phyloP scores from a whole-genome alignment of 2,888 invertebrate species.

The Leucophenga montana region DNA sequence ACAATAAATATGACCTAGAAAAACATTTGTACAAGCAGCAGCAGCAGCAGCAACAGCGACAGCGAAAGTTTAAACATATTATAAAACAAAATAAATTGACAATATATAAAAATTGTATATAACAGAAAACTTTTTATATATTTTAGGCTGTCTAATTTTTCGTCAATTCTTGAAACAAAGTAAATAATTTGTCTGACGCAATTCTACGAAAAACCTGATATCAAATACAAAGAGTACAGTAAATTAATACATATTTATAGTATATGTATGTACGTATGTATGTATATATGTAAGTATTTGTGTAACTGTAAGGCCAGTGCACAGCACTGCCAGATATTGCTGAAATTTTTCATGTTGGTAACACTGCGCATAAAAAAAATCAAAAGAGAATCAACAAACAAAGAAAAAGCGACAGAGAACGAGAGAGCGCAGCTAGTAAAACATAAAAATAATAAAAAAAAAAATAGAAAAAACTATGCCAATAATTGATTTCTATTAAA shows the following conservation, averaged over 20 bases:
- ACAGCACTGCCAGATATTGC: too few relatives aligned
- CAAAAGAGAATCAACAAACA: neutral
- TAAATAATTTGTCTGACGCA: constrained; percentile 64
- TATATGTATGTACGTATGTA: constrained; percentile 22
- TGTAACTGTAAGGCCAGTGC: constrained; percentile 20
- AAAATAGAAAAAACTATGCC: too few relatives aligned
- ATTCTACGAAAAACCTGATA: constrained; percentile 52
- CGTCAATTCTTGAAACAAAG: constrained; percentile 27
- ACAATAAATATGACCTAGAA: constrained; percentile 5
- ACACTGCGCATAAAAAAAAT: neutral
- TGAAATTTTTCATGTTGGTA: too few relatives aligned
- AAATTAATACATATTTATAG: constrained; percentile 43
- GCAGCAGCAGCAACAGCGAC: too few relatives aligned
- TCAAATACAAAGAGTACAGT: constrained; percentile 14
- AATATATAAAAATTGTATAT: neutral
- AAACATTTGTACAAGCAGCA: neutral
- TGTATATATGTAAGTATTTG: constrained; percentile 29
- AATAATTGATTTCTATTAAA: too few relatives aligned
- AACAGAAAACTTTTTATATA: too few relatives aligned
- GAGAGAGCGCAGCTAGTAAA: too few relatives aligned
- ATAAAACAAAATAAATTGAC: too few relatives aligned
- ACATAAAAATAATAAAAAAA: too few relatives aligned
- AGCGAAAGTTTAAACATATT: too few relatives aligned
- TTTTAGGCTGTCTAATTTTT: too few relatives aligned
- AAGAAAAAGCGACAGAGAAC: neutral